A percentile compares a stretch with the other conserved stretches of the same genome.
These are phyloP conservation scores for Galaxea fascicularis DNA, from an alignment of 92 coral and sea anemone species.

Conservation along the genomic window DNA sequence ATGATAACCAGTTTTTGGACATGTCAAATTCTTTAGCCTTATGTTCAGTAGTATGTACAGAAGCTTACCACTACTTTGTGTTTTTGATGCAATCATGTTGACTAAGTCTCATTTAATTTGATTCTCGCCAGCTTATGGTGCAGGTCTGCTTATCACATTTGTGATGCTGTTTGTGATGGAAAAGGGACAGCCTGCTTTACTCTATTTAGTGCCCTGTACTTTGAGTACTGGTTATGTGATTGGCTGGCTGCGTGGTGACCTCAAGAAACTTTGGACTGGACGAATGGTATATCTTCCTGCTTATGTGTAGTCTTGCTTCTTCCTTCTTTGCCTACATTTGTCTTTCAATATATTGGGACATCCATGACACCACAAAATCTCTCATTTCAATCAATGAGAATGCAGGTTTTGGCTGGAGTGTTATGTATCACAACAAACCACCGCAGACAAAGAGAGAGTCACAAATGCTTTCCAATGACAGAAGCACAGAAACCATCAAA, in stretches of 20 bases:
- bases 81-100: neutral
- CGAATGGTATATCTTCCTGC: constrained; percentile 77
- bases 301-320: constrained; percentile 29
- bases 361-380: too few relatives aligned
- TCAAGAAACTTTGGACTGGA: constrained; percentile 93
- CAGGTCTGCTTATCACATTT: constrained; percentile 91
- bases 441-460: too few relatives aligned
- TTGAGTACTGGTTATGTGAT: constrained; percentile 80
- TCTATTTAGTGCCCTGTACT: constrained; percentile 93
- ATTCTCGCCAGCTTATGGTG: constrained; percentile 87
- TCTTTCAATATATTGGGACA: too few relatives aligned
- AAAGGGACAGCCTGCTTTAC: constrained; percentile 95
- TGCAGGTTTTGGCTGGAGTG: too few relatives aligned
- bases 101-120: neutral
- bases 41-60: too few relatives aligned
- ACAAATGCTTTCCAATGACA: too few relatives aligned
- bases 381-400: too few relatives aligned
- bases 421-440: too few relatives aligned
- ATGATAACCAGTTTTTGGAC: too few relatives aligned
- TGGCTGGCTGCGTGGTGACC: constrained; percentile 81
- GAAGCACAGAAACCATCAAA: too few relatives aligned
- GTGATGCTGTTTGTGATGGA: constrained; percentile 90
- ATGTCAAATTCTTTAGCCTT: too few relatives aligned
- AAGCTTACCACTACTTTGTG: too few relatives aligned
- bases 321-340: constrained; percentile 5